Evolutionary conservation across 1,140 invertebrate species (phyloP), one percentile per base, ranked within the genome.

Genomic region (Aleiodes sp.): DNA sequence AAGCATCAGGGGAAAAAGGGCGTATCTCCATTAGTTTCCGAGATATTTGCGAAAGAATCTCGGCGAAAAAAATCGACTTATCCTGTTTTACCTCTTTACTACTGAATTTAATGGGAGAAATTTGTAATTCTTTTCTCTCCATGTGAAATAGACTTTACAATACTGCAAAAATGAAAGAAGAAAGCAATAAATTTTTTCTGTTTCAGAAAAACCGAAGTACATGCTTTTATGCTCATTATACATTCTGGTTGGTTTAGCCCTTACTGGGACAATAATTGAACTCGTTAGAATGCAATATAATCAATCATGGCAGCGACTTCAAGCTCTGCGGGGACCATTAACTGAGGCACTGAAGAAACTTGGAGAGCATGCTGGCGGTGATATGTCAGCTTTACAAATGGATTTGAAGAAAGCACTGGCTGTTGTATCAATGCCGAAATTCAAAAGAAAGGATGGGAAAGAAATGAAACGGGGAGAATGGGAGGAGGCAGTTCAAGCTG

Each of bases 241-340:
- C 85, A 95, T 98, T 73, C 87, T 98, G 63, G 92, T 98, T 66
- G 97, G 97, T 3, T 87, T 99, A 81, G 96, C 96, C 1, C 82
- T 99, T 43, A 97, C 97, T 1, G 95, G 96, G 1, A 98, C 97
- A 71, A 97, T 97, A 73, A 98, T 98, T 75, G 96, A 98, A 84
- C 84, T 96, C 68, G 93, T 96, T 33, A 85, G 94, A 60, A 86
- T 92, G 62, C 94, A 96, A 79, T 96, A 96, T 81, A 93, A 93
- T 7, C 90, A 93, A 73, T 94, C 93, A 65, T 96, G 94, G 94
- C 88, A 90, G 75, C 91, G 92, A 76, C 81, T 95, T 26, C 91
- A 94, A 82, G 91, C 92, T 21, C 83, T 95, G 8, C 91, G 92
- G 1, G 93, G 93, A 35, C 93, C 93, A 6, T 83, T 96, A 72